Evolutionary conservation across 2,888 invertebrate species (phyloP), one percentile per base, ranked within the genome.

Genomic region (Nineta flava): DNA sequence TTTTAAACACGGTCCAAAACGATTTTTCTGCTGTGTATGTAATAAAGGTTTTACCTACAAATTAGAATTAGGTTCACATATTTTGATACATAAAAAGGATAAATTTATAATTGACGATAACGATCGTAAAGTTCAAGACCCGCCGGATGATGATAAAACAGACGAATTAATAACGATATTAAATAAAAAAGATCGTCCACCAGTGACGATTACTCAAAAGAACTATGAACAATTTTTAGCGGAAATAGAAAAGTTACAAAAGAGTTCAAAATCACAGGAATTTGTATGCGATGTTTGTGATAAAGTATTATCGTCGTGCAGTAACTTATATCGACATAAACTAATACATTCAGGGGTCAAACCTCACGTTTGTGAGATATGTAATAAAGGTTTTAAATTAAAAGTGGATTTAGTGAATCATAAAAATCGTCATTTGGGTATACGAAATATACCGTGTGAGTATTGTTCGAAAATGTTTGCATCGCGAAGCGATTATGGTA

Each of bases 381-480:
- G 48, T 26, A 41, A 41, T 9, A 48, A 48, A 48, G 35, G 48
- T 10, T 48, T 48, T 9, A 48, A 48, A 48, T 15, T 48, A 19
- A 40, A 41, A 48, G 31, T 35, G 15, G 48, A 48, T 41, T 21
- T 48, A 40, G 17, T 19, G 13, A 35, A 48, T 15, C 48, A 48
- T 31, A 48, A 48, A 41, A 48, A 48, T 40, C 48, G 48, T 12
- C 48, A 48, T 41, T 31, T 48, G 13, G 48, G 48, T n/a, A 48
- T 48, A 13, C 17, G 48, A 21, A 48, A 40, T 9, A 48, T 48
- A 15, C 41, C 34, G 13, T 48, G 48, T 26, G 48, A 48, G 16
- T 48, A 34, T 42, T 48, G 48, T 48, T 41, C 48, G 13, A 48
- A 48, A 41, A 48, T 48, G 48, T 48, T 48, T 41, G 41, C 48